Percentiles rank a stretch among this genome's conserved stretches.
Conservation (phyloP, 1,140 invertebrate genomes). For the Bombus cullumanus region DNA sequence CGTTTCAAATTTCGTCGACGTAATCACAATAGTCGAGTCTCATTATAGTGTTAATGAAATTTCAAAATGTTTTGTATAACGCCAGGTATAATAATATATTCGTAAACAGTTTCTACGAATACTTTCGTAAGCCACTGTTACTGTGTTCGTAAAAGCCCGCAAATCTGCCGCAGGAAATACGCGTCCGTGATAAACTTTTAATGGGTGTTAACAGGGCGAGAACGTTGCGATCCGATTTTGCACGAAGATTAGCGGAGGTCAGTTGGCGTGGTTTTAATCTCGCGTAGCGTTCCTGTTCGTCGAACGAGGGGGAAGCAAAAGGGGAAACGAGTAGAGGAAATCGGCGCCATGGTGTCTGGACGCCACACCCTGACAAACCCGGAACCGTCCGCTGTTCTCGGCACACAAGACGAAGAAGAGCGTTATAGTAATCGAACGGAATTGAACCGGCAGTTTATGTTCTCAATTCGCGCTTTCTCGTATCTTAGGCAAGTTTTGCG, state of each 20-base stretch:
- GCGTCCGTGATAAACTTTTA: background rate
- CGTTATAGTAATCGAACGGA: slow-evolving; percentile 37
- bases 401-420: background rate
- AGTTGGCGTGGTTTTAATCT: slow-evolving; percentile 30
- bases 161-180: background rate
- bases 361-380: slow-evolving; percentile 63
- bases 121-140: background rate
- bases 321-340: slow-evolving; percentile 20
- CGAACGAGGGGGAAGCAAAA: background rate
- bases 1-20: too few relatives aligned
- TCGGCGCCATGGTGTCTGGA: slow-evolving; percentile 70
- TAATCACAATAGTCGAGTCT: too few relatives aligned
- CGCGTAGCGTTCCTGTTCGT: background rate
- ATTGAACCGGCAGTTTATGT: slow-evolving; percentile 55
- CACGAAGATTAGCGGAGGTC: slow-evolving; percentile 50
- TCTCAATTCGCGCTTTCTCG: slow-evolving; percentile 10
- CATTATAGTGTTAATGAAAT: too few relatives aligned
- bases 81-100: too few relatives aligned
- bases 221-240: slow-evolving; percentile 20
- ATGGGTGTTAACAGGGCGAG: background rate
- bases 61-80: too few relatives aligned
- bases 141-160: background rate
- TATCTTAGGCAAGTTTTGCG: background rate
- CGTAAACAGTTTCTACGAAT: background rate
- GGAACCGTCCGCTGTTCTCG: background rate